Base-by-base conservation (phyloP, 2,888 invertebrate genomes). In the Endomychus coccineus region DNA sequence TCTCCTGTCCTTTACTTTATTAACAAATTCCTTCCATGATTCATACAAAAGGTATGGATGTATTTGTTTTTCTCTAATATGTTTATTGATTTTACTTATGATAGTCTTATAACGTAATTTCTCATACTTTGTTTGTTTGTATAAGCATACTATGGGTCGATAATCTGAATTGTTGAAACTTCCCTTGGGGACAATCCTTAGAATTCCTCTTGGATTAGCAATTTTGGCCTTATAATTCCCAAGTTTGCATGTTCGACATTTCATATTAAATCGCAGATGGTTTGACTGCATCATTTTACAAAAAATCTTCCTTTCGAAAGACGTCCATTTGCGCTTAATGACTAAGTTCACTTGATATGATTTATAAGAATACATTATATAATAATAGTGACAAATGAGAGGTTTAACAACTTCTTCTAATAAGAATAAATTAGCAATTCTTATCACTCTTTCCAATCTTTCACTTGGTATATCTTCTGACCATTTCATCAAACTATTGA, bases 131-230 rank as follows among this genome's bases (percentile, higher is more conserved):
- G 9, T 34, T 13, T 42, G 35, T n/a, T 25, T 36, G 16, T 27
- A 43, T 21, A 28, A 25, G 14, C 28, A 39, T 17, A 52, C 39
- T 2, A 52, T 30, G n/a, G 50, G 48, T 9, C 50, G 40, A 27
- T 44, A 49, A 4, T 40, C 40, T 13, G 28, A 16, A 4, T 29
- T 32, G 9, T 38, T 36, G 17, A 32, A 39, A 17, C 39, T 33
- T 13, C 25, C 37, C 43, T 48, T 52, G 4, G 52, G 52, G 16
- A 46, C 42, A 23, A 52, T 36, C 16, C 35, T 42, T 21, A 52
- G 34, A 16, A 23, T 25, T 2, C 52, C 52, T 21, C 48, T 35
- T 16, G 39, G 19, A 6, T 4, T 4, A 6, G 6, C 5, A 13
- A 7, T 7, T 12, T 11, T 7, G 21, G 21, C 9, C n/a, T n/a